Conservation (phyloP, 2,888 invertebrate genomes). For the Clistopyga incitator region DNA sequence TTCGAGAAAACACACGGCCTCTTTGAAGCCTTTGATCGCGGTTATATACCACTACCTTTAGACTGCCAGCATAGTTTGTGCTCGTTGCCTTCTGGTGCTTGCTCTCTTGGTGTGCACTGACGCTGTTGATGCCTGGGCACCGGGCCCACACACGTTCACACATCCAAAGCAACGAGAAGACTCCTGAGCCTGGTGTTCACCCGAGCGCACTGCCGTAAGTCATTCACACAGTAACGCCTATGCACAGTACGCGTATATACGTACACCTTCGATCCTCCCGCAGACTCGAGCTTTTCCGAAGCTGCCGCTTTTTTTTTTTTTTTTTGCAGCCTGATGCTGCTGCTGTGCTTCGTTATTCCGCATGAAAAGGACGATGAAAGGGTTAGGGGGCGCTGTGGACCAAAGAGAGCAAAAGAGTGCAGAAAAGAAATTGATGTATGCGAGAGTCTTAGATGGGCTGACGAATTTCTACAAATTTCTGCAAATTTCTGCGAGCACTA, state of each 20-base stretch:
- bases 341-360: slow-evolving; percentile 63
- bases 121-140: slow-evolving; percentile 31
- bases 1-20: slow-evolving; percentile 80
- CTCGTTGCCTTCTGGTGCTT: slow-evolving; percentile 48
- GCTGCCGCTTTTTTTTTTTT: slow-evolving; percentile 42
- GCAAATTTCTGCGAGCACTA: background rate
- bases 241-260: slow-evolving; percentile 38
- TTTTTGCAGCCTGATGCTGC: slow-evolving; percentile 38
- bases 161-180: slow-evolving; percentile 50
- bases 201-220: slow-evolving; percentile 67
- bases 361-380: slow-evolving; percentile 62
- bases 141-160: slow-evolving; percentile 41
- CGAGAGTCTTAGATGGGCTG: slow-evolving; percentile 16
- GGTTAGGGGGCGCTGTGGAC: slow-evolving; percentile 40
- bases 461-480: too few species aligned
- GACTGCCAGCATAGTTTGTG: slow-evolving; percentile 44
- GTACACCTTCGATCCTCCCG: slow-evolving; percentile 24
- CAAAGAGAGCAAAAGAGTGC: slow-evolving; percentile 22
- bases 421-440: slow-evolving; percentile 21
- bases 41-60: slow-evolving; percentile 57
- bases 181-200: slow-evolving; percentile 42
- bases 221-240: slow-evolving; percentile 66
- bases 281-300: slow-evolving; percentile 54
- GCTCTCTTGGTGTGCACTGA: slow-evolving; percentile 37
- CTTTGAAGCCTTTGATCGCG: slow-evolving; percentile 73